Evolutionary conservation across 2,888 invertebrate species (phyloP), one percentile per base, ranked within the genome.

Genomic region (Agriopis aurantiaria): DNA sequence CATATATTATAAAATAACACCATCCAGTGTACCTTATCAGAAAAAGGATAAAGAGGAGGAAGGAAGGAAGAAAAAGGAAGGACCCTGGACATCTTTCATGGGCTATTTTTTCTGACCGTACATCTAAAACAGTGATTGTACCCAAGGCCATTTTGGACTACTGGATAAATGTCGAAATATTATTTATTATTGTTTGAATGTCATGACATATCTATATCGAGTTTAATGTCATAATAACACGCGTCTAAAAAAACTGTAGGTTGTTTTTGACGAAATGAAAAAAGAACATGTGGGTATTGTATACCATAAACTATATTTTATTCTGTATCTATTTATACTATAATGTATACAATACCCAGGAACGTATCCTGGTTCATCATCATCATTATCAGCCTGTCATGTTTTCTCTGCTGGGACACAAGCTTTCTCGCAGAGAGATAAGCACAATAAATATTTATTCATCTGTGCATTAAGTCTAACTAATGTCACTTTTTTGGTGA

Each of bases 101-200:
- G 33, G 45, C 10, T 23, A 4, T 65, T 48, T 68, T 64, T 75
- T 64, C 74, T 72, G 71, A 75, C 76, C 66, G 74, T 82, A 78
- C 79, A 58, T 65, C 41, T 67, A 76, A 71, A 68, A 71, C 52
- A 71, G 76, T 70, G 78, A 82, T 79, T 80, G 79, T 78, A 62
- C 67, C 73, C 80, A 84, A 85, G 85, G 84, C 75, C 70, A 64
- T 62, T 71, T 75, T 64, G 66, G 69, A 75, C 78, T 78, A 76
- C 79, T 75, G 77, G 71, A 64, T 74, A 79, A 77, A 79, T 81
- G 81, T 79, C 74, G 81, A 79, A 82, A 83, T 78, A 76, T 79
- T 77, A 81, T 84, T 80, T 83, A 85, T 82, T 76, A 71, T 73
- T 75, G 71, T 76, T 75, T 74, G 75, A 85, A 85, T 83, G 83